A percentile compares a stretch with the other conserved stretches of the same genome.
These are phyloP conservation scores for Drosophila seguyi DNA, from an alignment of 1,140 invertebrate genomes.

Conservation along the genomic window DNA sequence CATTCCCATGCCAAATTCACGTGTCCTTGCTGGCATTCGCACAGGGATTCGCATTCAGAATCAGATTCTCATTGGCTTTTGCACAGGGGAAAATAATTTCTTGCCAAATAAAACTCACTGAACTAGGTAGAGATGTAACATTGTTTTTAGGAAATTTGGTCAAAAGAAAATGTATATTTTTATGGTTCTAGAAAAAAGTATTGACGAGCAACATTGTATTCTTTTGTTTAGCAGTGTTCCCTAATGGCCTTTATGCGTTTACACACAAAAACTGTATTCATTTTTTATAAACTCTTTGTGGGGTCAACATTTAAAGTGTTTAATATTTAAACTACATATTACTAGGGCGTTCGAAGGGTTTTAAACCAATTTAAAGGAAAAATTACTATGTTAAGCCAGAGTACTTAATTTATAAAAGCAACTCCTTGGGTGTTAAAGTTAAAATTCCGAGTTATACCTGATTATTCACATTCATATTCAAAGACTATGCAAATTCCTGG, in stretches of 20 bases:
- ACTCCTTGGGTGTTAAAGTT: background rate
- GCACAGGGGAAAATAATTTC: constrained; percentile 18
- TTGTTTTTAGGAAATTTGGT: background rate
- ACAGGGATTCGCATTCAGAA: constrained; percentile 24
- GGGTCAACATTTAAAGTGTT: background rate
- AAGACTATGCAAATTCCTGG: constrained; percentile 3
- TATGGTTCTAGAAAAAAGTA: background rate
- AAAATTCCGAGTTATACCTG: background rate
- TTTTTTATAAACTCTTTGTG: background rate
- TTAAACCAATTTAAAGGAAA: background rate
- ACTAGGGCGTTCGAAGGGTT: background rate
- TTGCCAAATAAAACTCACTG: background rate
- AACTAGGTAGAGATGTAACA: background rate
- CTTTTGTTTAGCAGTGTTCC: background rate
- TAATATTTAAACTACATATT: background rate
- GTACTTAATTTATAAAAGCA: background rate
- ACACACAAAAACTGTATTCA: constrained; percentile 1
- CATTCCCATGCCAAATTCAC: constrained; percentile 21
- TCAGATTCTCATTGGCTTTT: constrained; percentile 17
- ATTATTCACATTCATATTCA: constrained; percentile 1
- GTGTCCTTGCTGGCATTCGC: constrained; percentile 18
- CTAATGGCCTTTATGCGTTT: constrained; percentile 1
- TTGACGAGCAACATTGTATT: background rate
- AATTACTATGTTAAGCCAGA: background rate
- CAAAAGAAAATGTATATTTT: background rate